Percentiles rank a stretch among this genome's conserved stretches.
Evolutionary conservation across 2,113 vertebrate genomes (phyloP).

Genomic region (Indicator maculatus): DNA sequence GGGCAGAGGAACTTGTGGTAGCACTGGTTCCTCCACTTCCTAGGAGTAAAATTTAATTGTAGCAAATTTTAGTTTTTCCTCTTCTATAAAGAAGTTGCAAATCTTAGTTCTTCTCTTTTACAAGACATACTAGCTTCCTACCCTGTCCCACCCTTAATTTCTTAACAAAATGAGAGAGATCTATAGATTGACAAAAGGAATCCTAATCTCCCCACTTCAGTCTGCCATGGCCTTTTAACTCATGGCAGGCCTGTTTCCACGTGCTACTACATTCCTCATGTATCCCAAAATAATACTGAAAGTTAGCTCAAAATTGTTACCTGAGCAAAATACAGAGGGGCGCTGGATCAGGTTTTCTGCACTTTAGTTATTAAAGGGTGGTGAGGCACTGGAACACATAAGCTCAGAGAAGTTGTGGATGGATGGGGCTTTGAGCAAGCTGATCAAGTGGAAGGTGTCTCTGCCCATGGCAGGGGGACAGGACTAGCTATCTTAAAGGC

Average conservation of each 20-base stretch:
- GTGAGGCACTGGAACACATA: neutral
- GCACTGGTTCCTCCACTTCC: slow-evolving; percentile 80
- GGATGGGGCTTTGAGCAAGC: neutral
- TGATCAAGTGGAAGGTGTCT: neutral
- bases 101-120: neutral
- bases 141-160: neutral
- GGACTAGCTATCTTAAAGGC: neutral
- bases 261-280: fast-evolving
- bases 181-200: neutral
- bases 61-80: neutral
- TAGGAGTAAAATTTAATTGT: slow-evolving; percentile 29
- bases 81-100: neutral
- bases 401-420: neutral
- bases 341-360: neutral
- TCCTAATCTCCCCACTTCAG: neutral
- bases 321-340: neutral
- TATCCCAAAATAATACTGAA: neutral
- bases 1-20: slow-evolving; percentile 88
- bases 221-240: neutral
- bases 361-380: neutral
- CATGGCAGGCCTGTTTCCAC: neutral
- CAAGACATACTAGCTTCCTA: neutral
- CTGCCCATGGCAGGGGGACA: neutral
- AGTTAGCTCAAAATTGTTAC: neutral
- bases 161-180: neutral